Percentiles rank a stretch among this genome's conserved stretches.
These are phyloP conservation scores for Calephelis nemesis DNA, from an alignment of 1,140 invertebrate genomes.

Conservation along the genomic window DNA sequence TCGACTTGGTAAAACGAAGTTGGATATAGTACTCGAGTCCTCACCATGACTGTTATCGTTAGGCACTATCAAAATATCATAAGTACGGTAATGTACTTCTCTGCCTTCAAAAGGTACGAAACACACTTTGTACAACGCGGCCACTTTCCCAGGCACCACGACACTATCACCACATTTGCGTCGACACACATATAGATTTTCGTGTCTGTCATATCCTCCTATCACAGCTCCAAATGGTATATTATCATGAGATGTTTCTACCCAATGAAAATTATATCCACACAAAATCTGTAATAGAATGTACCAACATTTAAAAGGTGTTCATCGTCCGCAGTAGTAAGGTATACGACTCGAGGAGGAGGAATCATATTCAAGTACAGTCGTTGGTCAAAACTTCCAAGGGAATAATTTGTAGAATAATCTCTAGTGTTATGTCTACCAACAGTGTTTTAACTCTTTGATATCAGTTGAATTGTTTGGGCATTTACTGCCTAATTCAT, in stretches of 20 bases:
- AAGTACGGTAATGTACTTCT: slow-evolving; percentile 71
- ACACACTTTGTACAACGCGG: slow-evolving; percentile 72
- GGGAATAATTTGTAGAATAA: too few relatives aligned
- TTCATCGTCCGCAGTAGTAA: too few relatives aligned
- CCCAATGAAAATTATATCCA: slow-evolving; percentile 52
- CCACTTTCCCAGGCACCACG: slow-evolving; percentile 88
- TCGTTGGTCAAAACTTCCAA: too few relatives aligned
- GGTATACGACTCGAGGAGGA: too few relatives aligned
- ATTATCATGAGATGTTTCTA: slow-evolving; percentile 31
- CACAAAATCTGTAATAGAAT: slow-evolving; percentile 48
- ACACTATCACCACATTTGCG: slow-evolving; percentile 82
- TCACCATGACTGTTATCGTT: slow-evolving; percentile 12
- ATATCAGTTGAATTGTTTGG: too few relatives aligned
- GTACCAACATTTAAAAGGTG: background rate
- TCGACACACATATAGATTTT: slow-evolving; percentile 86
- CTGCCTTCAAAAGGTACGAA: slow-evolving; percentile 84
- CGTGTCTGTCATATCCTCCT: slow-evolving; percentile 50
- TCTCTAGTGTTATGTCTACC: too few relatives aligned
- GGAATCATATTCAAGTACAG: too few relatives aligned
- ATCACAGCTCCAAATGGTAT: slow-evolving; percentile 49
- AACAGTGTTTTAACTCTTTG: too few relatives aligned
- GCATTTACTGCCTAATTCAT: too few relatives aligned
- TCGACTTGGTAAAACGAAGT: background rate
- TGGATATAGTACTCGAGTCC: background rate
- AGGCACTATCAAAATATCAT: slow-evolving; percentile 68